A percentile compares a stretch with the other conserved stretches of the same genome.
Evolutionary conservation across 2,797 vertebrate genomes (phyloP).

Genomic region (Neopelma chrysocephalum): DNA sequence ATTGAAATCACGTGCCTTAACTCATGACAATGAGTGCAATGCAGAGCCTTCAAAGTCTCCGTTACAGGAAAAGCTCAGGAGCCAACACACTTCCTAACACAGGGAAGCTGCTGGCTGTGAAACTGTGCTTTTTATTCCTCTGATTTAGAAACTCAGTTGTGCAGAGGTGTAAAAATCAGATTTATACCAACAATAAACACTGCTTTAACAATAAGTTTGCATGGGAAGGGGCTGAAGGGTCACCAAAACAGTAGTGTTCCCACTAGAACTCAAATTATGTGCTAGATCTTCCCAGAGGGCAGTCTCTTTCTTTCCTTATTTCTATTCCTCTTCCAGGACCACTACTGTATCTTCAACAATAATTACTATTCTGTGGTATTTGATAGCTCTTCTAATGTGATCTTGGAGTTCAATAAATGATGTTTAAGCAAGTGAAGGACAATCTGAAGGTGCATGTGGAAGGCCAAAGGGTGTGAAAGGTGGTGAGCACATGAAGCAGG

Average conservation of each 20-base stretch:
- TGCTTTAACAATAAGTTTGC: not conserved
- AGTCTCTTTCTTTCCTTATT: not conserved
- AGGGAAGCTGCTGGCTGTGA: not conserved
- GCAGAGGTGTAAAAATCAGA: not conserved
- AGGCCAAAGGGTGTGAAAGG: not conserved
- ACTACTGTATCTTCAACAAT: not conserved
- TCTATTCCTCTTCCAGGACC: not conserved
- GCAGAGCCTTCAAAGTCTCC: not conserved
- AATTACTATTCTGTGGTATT: not conserved
- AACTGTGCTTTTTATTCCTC: not conserved
- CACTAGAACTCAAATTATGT: not conserved
- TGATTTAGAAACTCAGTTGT: not conserved
- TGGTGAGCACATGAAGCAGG: not conserved
- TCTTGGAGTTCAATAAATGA: not conserved
- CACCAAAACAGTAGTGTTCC: not conserved
- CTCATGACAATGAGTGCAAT: not conserved
- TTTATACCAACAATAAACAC: not conserved
- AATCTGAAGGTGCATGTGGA: not conserved
- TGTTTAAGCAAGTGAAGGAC: not conserved
- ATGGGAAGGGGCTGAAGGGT: not conserved
- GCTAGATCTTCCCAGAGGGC: not conserved
- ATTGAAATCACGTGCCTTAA: not conserved
- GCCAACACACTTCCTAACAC: not conserved
- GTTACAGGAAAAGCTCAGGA: not conserved
- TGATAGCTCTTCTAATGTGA: not conserved